Base-by-base conservation (phyloP, 2,113 vertebrate species). In the Nothocercus nigrocapillus region DNA sequence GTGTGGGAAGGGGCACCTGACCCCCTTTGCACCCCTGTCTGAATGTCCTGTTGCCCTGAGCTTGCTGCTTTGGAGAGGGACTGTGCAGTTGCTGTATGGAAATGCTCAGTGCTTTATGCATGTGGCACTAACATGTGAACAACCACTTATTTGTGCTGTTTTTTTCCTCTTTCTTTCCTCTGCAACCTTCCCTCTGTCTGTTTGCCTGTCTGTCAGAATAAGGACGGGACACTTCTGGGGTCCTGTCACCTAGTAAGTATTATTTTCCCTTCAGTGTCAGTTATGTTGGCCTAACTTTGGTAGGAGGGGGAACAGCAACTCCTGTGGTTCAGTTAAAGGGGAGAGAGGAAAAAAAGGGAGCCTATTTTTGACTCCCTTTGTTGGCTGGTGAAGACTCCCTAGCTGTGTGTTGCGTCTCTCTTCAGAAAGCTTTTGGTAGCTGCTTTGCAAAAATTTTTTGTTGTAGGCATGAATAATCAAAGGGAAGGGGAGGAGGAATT, bases 181-280 rank as follows among this genome's bases (percentile, higher is more conserved):
- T 96, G 98, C 98, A 72, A 95, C 91, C 93, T 97, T 72, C 96
- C 98, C 73, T 96, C 94, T 98, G 97, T 98, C 96, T 98, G 95
- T 98, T 89, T 97, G 93, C 97, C 97, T 98, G 97, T 98, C 96
- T 98, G 97, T 98, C 99, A 99, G 99, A 99, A 99, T 99, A 98
- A 98, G 98, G 98, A 99, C 96, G 98, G 99, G 98, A 95, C 98
- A 98, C 87, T 98, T 98, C 97, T 99, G 98, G 98, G 98, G 99
- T 98, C 99, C 99, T 98, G 98, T 99, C 97, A 98, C 99, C 98
- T 99, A 99, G 99, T 99, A 99, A 99, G 99, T 99, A 99, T 94
- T 89, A 76, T 82, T 87, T 96, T 97, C 94, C 90, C 64, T 96
- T 96, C 96, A 97, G 95, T 97, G 91, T 95, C 81, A 84, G 94